A percentile compares a stretch with the other conserved stretches of the same genome.
Conservation (phyloP, 2,797 vertebrate genomes). For the Lepus townsendii region DNA sequence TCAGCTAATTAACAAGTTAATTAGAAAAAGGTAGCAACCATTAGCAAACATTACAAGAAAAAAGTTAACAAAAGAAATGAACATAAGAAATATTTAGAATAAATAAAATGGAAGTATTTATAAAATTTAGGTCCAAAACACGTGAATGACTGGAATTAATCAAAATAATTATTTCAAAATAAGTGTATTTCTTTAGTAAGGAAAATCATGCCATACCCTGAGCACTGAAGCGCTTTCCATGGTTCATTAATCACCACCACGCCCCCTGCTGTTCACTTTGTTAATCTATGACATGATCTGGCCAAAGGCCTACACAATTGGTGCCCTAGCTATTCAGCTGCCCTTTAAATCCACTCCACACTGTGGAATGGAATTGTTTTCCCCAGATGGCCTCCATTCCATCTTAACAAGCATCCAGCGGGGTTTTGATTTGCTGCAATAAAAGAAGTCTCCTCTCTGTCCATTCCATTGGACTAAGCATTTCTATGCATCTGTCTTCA, state of each 20-base stretch:
- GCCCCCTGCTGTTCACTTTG: slow-evolving; percentile 76
- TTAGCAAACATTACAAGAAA: background rate
- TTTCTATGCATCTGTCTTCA: slow-evolving; percentile 1
- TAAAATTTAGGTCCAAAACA: slow-evolving; percentile 33
- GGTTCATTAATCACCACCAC: slow-evolving; percentile 50
- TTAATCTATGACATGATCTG: slow-evolving; percentile 59
- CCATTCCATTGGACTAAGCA: background rate
- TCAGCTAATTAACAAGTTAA: background rate
- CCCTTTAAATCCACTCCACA: slow-evolving; percentile 62
- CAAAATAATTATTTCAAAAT: background rate
- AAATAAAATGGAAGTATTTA: slow-evolving; percentile 48
- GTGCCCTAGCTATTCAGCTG: slow-evolving; percentile 62
- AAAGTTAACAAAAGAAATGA: background rate
- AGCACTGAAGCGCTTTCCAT: slow-evolving; percentile 46
- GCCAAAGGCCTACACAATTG: slow-evolving; percentile 50
- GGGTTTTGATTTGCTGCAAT: slow-evolving; percentile 41
- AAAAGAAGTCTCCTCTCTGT: slow-evolving; percentile 34
- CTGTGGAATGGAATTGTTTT: slow-evolving; percentile 56
- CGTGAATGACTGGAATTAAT: slow-evolving; percentile 11
- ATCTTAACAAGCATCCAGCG: slow-evolving; percentile 69
- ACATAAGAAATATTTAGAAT: background rate
- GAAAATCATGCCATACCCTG: slow-evolving; percentile 66
- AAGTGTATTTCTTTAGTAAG: background rate
- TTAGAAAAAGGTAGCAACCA: background rate
- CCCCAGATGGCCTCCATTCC: slow-evolving; percentile 79